Evolutionary conservation across 2,888 invertebrate genomes (phyloP), one percentile per base, ranked within the genome.

Genomic region (Elysia crispata): DNA sequence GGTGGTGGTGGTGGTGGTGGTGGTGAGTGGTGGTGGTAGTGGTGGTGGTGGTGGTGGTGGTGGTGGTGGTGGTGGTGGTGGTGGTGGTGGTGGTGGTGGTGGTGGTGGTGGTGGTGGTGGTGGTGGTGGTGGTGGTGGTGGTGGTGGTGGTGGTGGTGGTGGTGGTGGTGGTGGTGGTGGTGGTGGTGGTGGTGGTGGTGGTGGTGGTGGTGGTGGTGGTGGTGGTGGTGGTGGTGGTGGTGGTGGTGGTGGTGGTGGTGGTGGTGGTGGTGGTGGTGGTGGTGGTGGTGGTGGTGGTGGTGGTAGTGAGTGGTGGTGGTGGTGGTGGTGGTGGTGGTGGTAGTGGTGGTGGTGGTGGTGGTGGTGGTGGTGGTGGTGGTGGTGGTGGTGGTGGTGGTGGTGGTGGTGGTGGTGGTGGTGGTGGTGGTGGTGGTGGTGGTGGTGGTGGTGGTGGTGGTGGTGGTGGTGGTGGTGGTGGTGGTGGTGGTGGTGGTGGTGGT

Each of bases 171-270:
- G 54, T 54, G 54, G 54, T 18, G 18, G 54, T 18, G 18, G 54
- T 18, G 18, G 54, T 54, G 54, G 54, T 54, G 54, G 54, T 54
- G 54, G 54, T 54, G 54, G 54, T 54, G 54, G 54, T 54, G 54
- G 54, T 54, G 54, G 54, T 54, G 54, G 54, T 54, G 54, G 54
- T 54, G 54, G 54, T 54, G 54, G 54, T 54, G 54, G 54, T 54
- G 54, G 54, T 54, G 54, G 54, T 54, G 54, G 54, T 54, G 54
- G 54, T 54, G 54, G 54, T 54, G 54, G 54, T 54, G 54, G 54
- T 54, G 54, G 54, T 54, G 54, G 15, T 54, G 54, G 54, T 54
- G 54, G 54, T 54, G 54, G 54, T 54, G 54, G 54, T 54, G 54
- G 54, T 54, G 54, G 54, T 54, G 54, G 54, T 54, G 54, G 54